Evolutionary conservation across 2,888 invertebrate species (phyloP).

Genomic region (Megalurothrips usitatus): DNA sequence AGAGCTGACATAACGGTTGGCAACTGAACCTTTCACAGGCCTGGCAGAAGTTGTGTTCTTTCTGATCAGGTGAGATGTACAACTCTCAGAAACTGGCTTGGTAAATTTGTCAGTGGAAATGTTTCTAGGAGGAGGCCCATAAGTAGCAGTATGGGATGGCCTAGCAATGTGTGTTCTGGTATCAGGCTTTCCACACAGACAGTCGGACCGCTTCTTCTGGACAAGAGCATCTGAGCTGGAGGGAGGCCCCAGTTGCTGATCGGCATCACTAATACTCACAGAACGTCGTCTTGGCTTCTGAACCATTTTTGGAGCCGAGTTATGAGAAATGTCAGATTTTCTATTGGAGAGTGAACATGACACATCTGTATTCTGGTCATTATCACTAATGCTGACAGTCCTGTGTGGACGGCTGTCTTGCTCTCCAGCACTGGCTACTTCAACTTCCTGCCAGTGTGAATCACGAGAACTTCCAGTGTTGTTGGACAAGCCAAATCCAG

Average conservation of each 20-base stretch:
- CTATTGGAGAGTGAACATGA: neutral
- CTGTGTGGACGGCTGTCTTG: neutral
- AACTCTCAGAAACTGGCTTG: neutral
- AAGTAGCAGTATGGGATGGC: neutral
- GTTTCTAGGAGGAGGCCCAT: neutral
- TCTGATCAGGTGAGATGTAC: neutral
- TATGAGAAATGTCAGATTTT: neutral
- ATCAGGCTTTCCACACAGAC: neutral
- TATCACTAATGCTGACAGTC: constrained; percentile 13
- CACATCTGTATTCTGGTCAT: neutral
- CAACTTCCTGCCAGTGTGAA: constrained; percentile 6
- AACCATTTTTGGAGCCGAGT: neutral
- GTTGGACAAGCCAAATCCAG: constrained; percentile 9
- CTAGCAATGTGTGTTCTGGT: neutral
- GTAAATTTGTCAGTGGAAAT: neutral
- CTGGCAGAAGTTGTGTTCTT: neutral
- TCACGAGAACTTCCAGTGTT: neutral
- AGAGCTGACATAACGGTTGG: neutral
- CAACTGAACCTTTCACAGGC: neutral
- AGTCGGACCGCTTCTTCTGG: neutral
- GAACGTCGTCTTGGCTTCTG: neutral
- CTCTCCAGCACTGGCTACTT: neutral
- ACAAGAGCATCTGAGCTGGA: neutral
- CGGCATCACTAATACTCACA: constrained; percentile 1
- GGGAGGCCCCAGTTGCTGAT: neutral